Evolutionary conservation across 2,797 vertebrate species (phyloP).

Genomic region (Allobates femoralis): DNA sequence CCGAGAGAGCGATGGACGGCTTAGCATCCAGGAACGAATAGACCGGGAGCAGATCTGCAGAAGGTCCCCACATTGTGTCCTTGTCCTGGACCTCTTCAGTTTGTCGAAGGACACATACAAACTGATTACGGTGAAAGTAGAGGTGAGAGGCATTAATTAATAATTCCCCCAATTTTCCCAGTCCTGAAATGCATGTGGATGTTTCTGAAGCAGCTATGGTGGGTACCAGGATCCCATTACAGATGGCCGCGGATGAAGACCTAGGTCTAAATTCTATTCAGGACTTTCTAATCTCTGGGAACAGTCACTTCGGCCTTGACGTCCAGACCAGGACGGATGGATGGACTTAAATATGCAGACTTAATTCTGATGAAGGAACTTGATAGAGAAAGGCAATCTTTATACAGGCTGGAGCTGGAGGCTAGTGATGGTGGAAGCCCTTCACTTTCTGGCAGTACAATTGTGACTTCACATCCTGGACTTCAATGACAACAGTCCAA

Average conservation of each 20-base stretch:
- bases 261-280: constrained; percentile 85
- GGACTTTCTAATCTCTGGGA: constrained; percentile 87
- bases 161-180: constrained; percentile 75
- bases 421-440: constrained; percentile 77
- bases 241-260: constrained; percentile 77
- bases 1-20: constrained; percentile 71
- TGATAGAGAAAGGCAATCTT: constrained; percentile 88
- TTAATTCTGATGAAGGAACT: constrained; percentile 91
- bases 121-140: constrained; percentile 82
- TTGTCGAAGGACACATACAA: constrained; percentile 79
- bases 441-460: constrained; percentile 72
- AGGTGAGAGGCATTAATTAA: constrained; percentile 83
- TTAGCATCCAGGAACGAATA: constrained; percentile 72
- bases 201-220: constrained; percentile 75
- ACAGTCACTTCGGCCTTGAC: constrained; percentile 90
- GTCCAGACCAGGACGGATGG: constrained; percentile 90
- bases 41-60: constrained; percentile 76
- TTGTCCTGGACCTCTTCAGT: constrained; percentile 78
- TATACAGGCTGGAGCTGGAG: constrained; percentile 74
- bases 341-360: constrained; percentile 91
- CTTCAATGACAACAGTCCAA: constrained; percentile 83
- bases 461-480: constrained; percentile 75
- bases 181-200: constrained; percentile 74
- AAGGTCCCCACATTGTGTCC: constrained; percentile 72
- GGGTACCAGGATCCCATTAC: constrained; percentile 75